These are phyloP conservation scores for Ictalurus punctatus DNA, from an alignment of 2,113 vertebrate genomes.

Conservation along the genomic window DNA sequence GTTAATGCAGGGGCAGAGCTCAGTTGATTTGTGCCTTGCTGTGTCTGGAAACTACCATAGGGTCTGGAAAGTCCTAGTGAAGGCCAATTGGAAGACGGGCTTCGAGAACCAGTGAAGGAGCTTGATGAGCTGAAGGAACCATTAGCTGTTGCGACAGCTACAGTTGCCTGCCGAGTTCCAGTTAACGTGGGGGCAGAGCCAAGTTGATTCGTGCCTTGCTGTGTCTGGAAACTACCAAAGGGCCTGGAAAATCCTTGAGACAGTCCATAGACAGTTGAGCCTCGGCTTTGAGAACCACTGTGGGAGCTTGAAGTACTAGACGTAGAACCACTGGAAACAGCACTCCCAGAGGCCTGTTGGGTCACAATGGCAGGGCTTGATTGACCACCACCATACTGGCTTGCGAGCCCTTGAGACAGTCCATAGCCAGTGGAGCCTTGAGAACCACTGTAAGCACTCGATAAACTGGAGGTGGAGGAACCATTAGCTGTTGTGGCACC, in stretches of 20 bases:
- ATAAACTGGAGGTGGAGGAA: neutral
- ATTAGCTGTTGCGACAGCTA: no score
- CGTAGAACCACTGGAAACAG: no score
- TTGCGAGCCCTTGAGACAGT: neutral
- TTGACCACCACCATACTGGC: neutral
- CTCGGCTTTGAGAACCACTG: neutral
- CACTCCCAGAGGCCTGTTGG: no score
- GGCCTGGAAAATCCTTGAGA: no score
- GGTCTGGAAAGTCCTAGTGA: neutral
- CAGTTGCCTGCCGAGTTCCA: no score
- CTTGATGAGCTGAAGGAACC: no score
- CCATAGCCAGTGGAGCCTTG: neutral
- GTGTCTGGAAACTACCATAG: neutral
- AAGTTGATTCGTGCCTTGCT: no score
- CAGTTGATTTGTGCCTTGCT: neutral
- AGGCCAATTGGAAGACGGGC: neutral
- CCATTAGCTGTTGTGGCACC: neutral
- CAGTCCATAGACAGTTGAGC: no score
- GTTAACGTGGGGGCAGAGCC: no score
- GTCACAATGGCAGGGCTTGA: neutral
- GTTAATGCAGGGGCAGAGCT: neutral
- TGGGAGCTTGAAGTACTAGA: no score
- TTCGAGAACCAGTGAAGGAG: neutral
- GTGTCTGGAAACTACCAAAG: no score
- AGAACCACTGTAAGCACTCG: neutral